Evolutionary conservation across 2,888 invertebrate genomes (phyloP), one percentile per base, ranked within the genome.

Genomic region (Drosophila mimetica): DNA sequence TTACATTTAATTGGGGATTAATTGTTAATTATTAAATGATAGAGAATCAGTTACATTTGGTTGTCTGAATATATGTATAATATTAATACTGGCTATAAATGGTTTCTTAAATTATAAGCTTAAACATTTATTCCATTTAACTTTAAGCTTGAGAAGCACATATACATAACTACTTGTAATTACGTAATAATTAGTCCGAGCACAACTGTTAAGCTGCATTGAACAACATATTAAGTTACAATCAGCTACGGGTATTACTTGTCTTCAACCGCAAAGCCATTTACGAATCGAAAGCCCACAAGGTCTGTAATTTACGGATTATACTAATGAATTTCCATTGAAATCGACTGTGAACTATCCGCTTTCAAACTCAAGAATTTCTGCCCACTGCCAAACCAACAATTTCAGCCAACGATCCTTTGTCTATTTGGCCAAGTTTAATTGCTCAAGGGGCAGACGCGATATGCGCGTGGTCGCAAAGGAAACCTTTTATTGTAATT

Each of bases 401-500:
- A 36, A 55, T 51, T 36, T 16, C 30, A 30, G 46, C 0, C 14
- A 13, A 7, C 9, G 30, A 25, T 47, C 37, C 58, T 59, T 73
- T 75, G 72, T 76, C 61, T 77, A 44, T 63, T 60, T 36, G 54
- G 32, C 55, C 59, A 65, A 61, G 65, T 63, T 77, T 87, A 85
- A 85, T 85, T 85, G 85, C 74, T 74, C 74, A 79, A 85, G 80
- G 79, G 41, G 20, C 72, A 61, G 28, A 34, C 16, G 25, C 55
- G 51, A 57, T 70, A 67, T 83, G 76, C 46, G 46, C 42, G 55
- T 71, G 65, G 78, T 74, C 78, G 75, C 79, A 80, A 77, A 78
- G 72, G 52, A 77, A 85, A 80, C 87, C 82, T 79, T 82, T 79
- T 83, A 85, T 85, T 85, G 75, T 80, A 85, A 85, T 82, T 77